Evolutionary conservation across 2,113 vertebrate genomes (phyloP).

Genomic region (Etia nguti): DNA sequence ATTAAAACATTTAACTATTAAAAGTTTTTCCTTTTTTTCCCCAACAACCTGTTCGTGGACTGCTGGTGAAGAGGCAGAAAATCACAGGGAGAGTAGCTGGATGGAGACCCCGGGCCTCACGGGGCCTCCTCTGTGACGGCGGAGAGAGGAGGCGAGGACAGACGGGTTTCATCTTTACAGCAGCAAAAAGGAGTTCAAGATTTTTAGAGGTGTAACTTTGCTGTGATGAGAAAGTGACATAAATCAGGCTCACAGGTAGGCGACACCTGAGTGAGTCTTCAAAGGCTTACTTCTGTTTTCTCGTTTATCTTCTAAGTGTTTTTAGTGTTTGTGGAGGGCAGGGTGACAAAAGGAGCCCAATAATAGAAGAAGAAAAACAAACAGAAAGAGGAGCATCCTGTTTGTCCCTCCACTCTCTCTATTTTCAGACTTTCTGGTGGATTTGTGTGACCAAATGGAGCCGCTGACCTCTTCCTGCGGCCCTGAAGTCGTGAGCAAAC

Average conservation of each 20-base stretch:
- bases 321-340: not conserved
- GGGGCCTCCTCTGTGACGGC: not conserved
- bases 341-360: not conserved
- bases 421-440: not conserved
- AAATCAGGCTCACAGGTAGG: not conserved
- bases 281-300: slow-evolving; percentile 36
- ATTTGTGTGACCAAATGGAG: slow-evolving; percentile 24
- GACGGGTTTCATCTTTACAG: not conserved
- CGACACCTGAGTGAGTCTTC: not conserved
- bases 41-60: not conserved
- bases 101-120: not conserved
- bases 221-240: not conserved
- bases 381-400: not conserved
- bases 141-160: not conserved
- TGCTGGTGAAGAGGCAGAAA: not conserved
- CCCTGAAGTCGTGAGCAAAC: slow-evolving; percentile 14
- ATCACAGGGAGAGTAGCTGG: not conserved
- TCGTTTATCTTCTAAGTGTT: not conserved
- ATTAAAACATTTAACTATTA: not conserved
- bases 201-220: not conserved
- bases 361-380: not conserved
- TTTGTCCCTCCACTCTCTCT: not conserved
- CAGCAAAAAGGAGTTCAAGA: not conserved
- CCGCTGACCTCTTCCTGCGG: not conserved
- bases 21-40: not conserved